A percentile compares a stretch with the other conserved stretches of the same genome.
These are phyloP conservation scores for Takifugu flavidus DNA, from an alignment of 2,113 vertebrate genomes.

Conservation along the genomic window DNA sequence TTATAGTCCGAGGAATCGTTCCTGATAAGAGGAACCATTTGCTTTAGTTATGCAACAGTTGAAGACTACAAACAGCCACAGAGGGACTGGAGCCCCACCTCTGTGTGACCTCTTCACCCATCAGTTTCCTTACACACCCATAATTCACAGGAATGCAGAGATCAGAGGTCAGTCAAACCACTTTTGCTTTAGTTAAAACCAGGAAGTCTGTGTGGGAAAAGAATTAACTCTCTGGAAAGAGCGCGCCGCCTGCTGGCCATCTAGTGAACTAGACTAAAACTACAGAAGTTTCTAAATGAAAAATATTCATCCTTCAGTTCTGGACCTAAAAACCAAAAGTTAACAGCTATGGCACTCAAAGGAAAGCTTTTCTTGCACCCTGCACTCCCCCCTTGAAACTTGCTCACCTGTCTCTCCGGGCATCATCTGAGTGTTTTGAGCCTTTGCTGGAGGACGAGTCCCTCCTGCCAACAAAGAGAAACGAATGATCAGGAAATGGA, in stretches of 20 bases:
- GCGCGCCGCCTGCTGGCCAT: background rate
- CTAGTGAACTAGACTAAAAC: too few species aligned
- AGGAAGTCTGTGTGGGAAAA: too few species aligned
- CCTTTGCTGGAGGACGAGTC: constrained; percentile 66
- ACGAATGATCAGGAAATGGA: background rate
- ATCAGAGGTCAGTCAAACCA: background rate
- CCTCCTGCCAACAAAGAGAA: constrained; percentile 67
- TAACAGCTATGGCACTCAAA: too few species aligned
- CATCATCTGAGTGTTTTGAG: constrained; percentile 55
- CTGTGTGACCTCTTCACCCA: too few species aligned
- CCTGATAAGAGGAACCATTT: constrained; percentile 58
- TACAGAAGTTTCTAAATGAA: too few species aligned
- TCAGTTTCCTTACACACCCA: too few species aligned
- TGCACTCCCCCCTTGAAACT: constrained; percentile 1
- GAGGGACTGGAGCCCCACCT: too few species aligned
- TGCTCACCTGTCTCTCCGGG: constrained; percentile 73
- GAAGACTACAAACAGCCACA: background rate
- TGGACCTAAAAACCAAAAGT: background rate
- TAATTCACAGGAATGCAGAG: background rate
- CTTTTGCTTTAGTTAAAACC: too few species aligned
- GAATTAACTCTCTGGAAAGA: background rate
- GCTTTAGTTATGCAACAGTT: constrained; percentile 17
- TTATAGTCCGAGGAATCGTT: constrained; percentile 68
- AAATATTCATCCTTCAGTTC: too few species aligned
- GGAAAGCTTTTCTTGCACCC: too few species aligned